Base-by-base conservation (phyloP, 2,888 invertebrate species). In the Lepidonotus clava region DNA sequence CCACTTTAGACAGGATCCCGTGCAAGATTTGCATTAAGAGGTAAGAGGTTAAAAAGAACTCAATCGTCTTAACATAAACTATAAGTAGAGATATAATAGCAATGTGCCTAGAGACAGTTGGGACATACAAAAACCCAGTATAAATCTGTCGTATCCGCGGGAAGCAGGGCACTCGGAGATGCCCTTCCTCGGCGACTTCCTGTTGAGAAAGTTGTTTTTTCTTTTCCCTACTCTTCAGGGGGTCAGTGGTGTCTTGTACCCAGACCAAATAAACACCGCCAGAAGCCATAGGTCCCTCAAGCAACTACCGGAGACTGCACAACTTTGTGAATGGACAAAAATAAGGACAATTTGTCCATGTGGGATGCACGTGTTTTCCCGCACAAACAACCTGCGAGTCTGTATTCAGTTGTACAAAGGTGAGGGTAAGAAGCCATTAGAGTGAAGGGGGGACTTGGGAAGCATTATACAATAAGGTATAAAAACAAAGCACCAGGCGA, bases 331-430 rank as follows among this genome's bases (percentile, higher is more conserved):
- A 46, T 6, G 8, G 6, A 46, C 18, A 61, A 61, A 61, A 24
- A 61, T 61, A n/a, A 61, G 28, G 11, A 61, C 24, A 11, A 61
- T 61, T 61, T 61, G 28, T 61, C 24, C 61, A 61, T 61, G 61
- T 61, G 61, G 1, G 61, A 28, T 61, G 61, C 61, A 61, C 61
- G 28, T 61, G 61, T n/a, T n/a, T n/a, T n/a, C n/a, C n/a, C n/a
- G n/a, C n/a, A n/a, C n/a, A n/a, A n/a, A n/a, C n/a, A n/a, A n/a
- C n/a, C n/a, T n/a, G n/a, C n/a, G n/a, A n/a, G n/a, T n/a, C n/a
- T n/a, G n/a, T n/a, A n/a, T n/a, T n/a, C n/a, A n/a, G n/a, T n/a
- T n/a, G n/a, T n/a, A n/a, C n/a, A n/a, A n/a, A n/a, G n/a, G n/a
- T n/a, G n/a, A n/a, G n/a, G n/a, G n/a, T n/a, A n/a, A n/a, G n/a